phyloP scores from a whole-genome alignment of 2,888 invertebrate species.

The Stenurella melanura region DNA sequence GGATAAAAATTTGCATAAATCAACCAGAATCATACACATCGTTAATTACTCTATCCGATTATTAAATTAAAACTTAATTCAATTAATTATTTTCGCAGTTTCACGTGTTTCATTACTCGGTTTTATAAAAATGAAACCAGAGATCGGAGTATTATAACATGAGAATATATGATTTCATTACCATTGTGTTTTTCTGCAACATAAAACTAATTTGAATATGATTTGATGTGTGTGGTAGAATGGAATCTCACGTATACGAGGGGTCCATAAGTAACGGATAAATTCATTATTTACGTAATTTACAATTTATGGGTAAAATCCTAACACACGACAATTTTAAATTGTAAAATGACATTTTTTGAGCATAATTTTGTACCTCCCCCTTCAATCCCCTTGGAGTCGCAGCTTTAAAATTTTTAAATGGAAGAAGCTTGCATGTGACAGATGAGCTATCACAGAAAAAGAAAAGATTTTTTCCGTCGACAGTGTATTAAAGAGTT shows the following conservation, averaged over 20 bases:
- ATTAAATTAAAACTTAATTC: conserved; percentile 7
- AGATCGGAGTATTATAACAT: not conserved
- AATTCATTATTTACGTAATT: no score
- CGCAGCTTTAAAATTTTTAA: no score
- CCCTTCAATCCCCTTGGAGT: no score
- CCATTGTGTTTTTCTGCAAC: conserved; percentile 12
- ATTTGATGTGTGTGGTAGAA: not conserved
- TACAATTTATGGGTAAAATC: no score
- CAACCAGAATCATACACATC: conserved; percentile 1
- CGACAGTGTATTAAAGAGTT: no score
- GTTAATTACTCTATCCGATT: not conserved
- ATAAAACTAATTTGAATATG: conserved; percentile 14
- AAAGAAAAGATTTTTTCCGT: no score
- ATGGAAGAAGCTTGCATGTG: no score
- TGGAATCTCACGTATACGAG: not conserved
- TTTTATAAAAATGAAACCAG: not conserved
- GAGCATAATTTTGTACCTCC: no score
- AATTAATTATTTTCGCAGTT: not conserved
- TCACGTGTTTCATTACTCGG: not conserved
- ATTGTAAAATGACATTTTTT: no score
- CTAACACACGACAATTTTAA: no score
- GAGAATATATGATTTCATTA: conserved; percentile 1
- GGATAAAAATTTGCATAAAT: not conserved
- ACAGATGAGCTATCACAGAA: no score
- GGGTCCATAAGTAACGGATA: no score